Base-by-base conservation (phyloP, 1,140 invertebrate species). In the Maconellicoccus hirsutus region DNA sequence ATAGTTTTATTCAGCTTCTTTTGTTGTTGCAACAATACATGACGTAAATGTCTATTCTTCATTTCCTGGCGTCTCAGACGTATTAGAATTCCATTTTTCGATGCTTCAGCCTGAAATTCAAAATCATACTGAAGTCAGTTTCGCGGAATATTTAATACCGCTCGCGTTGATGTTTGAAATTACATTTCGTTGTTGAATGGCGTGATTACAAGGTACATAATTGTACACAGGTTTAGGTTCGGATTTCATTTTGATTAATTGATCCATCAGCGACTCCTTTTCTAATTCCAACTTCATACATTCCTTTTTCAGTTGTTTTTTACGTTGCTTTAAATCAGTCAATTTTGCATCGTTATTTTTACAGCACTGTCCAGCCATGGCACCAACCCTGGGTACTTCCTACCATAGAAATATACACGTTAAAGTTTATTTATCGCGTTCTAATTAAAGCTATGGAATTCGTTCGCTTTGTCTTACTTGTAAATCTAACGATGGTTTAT, bases 271-370 rank as follows among this genome's bases (percentile, higher is more conserved):
- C 22, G 61, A 23, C 22, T 66, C 61, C 16, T 66, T 66, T 23
- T 66, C 19, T 8, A 23, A 22, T 26, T 66, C 25, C 16, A 66
- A 23, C 21, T 66, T 66, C 21, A 25, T 26, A 22, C 61, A 66
- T 25, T 66, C 61, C 25, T 26, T 66, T 26, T 66, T 66, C 25
- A 66, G 22, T 25, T 66, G 61, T 25, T 66, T 66, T 23, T 66
- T 66, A 66, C 61, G 61, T 6, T 66, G 21, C 19, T 66, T 66
- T 22, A 66, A 25, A 23, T 66, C 61, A 22, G 10, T 25, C 25
- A 66, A 22, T 66, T 66, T 66, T 6, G 22, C 10, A 14, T 23
- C 25, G 8, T 66, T 25, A 1, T 25, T 10, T 66, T 66, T 25
- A 3, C n/a, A 16, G n/a, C 42, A 52, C 2, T 16, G 10, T 52